Base-by-base conservation (phyloP, 1,140 invertebrate genomes). In the Heterodera carotae region DNA sequence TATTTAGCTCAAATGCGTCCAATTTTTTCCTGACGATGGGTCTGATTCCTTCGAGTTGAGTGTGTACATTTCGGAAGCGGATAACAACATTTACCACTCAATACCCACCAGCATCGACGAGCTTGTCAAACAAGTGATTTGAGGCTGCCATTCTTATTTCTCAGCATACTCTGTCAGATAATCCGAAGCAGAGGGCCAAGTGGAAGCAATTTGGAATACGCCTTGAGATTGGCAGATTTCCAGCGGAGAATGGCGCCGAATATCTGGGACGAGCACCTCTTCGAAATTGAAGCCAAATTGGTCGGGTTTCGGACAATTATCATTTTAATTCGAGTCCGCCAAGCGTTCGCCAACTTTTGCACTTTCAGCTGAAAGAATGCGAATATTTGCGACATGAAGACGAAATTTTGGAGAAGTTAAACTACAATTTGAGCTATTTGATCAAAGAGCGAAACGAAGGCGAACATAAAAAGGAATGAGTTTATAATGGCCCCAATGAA, bases 11-110 rank as follows among this genome's bases (percentile, higher is more conserved):
- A 79, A 84, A 73, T 31, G 64, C 43, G 83, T 84, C 31, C 43
- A 82, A 34, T 84, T 84, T 56, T 77, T 84, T 73, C 83, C 83
- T 2, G 83, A 83, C 77, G 74, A 84, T 81, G 84, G 84, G 18
- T 82, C 82, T 6, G 74, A 34, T 2, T 59, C 84, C 8, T 84
- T 84, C 56, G 59, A 72, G n/a, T 53, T 84, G 53, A 36, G 74
- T 36, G 83, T 84, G 27, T 84, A 85, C 62, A 84, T 84, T 53
- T 84, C 82, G 22, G 27, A 75, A 1, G 56, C 73, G 56, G 71
- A 82, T 39, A 15, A 12, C 31, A 72, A 84, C 68, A 81, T 84
- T 27, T 85, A 82, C 66, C 69, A 84, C 71, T 70, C 84, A 34
- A 71, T 62, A 7, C 80, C 84, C 18, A 64, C 76, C n/a, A 64